These are phyloP conservation scores for Anhinga rufa DNA, from an alignment of 2,113 vertebrate genomes.

Conservation along the genomic window DNA sequence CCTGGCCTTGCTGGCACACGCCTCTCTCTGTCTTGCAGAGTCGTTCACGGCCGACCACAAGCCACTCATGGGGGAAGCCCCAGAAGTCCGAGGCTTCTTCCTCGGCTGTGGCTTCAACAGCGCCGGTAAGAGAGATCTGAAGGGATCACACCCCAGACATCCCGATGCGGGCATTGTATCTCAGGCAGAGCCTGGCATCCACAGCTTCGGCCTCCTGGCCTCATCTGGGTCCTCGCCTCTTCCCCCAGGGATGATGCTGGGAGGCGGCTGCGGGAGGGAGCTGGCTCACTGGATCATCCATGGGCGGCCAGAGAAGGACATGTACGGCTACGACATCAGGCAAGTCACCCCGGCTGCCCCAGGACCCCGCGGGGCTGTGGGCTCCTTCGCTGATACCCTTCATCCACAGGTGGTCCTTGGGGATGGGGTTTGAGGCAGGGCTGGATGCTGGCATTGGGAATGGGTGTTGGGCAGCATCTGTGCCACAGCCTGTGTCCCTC, in stretches of 20 bases:
- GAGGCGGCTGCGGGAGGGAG: constrained; percentile 92
- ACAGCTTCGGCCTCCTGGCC: background rate
- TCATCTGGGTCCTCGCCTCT: rapidly evolving
- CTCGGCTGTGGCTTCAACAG: constrained; percentile 98
- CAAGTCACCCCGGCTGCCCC: background rate
- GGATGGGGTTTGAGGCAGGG: background rate
- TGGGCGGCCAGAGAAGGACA: constrained; percentile 92
- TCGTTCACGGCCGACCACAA: constrained; percentile 97
- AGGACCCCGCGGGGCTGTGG: rapidly evolving
- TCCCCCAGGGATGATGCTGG: constrained; percentile 93
- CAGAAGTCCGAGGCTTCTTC: constrained; percentile 92
- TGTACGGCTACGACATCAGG: constrained; percentile 97
- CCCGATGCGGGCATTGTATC: rapidly evolving
- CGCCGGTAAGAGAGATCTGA: constrained; percentile 76
- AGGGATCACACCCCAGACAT: background rate
- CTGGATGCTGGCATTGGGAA: background rate
- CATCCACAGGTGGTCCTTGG: background rate
- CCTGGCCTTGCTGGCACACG: background rate
- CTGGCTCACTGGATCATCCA: constrained; percentile 92
- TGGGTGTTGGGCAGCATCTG: background rate
- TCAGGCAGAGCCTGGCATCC: rapidly evolving
- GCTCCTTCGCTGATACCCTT: background rate
- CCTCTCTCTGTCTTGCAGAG: constrained; percentile 69
- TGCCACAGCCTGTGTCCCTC: background rate
- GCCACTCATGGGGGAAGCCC: constrained; percentile 92